These are phyloP conservation scores for Beaufortia kweichowensis DNA, from an alignment of 2,113 vertebrate genomes.

Conservation along the genomic window DNA sequence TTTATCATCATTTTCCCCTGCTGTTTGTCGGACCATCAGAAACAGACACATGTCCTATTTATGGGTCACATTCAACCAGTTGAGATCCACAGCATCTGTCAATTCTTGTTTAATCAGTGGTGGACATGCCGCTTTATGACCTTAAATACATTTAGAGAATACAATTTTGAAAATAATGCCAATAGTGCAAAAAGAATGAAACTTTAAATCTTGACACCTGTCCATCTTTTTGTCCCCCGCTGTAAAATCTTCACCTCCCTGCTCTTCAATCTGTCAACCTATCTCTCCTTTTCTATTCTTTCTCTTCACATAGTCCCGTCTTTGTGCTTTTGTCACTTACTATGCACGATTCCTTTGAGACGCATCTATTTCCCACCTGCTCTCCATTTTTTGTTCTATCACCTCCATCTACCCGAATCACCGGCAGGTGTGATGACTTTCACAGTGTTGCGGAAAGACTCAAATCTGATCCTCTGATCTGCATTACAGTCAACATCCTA, in stretches of 20 bases:
- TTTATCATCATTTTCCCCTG: no score
- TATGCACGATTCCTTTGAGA: not conserved
- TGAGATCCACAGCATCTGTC: no score
- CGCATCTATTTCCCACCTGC: not conserved
- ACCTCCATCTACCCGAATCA: not conserved
- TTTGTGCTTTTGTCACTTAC: constrained; percentile 1
- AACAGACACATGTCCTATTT: no score
- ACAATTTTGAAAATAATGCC: no score
- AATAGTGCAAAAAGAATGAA: no score
- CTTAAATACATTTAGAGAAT: no score
- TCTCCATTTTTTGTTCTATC: not conserved
- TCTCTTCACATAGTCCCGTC: not conserved
- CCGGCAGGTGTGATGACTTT: constrained; percentile 21
- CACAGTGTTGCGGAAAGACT: constrained; percentile 1
- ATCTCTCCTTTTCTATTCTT: not conserved
- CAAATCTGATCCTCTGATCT: not conserved
- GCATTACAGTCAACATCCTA: not conserved
- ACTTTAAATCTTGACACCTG: no score
- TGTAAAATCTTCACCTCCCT: not conserved
- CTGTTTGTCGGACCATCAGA: no score
- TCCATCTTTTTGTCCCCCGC: no score
- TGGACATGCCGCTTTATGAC: no score
- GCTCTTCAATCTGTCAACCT: not conserved
- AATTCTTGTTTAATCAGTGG: no score
- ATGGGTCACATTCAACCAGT: no score